Evolutionary conservation across 2,797 vertebrate species (phyloP), one percentile per base, ranked within the genome.

Genomic region (Rousettus madagascariensis): DNA sequence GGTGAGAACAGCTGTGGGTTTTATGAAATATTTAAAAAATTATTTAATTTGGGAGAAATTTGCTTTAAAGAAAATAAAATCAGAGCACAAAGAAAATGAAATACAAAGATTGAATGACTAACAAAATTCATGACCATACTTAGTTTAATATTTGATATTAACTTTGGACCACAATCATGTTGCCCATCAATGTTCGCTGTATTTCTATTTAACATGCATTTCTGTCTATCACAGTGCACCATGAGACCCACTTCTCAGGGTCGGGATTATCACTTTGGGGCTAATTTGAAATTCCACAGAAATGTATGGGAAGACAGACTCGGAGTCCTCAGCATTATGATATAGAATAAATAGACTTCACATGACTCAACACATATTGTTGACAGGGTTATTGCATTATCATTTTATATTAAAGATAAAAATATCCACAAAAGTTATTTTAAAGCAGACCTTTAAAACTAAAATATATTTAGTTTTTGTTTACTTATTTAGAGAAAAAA

Each of bases 11-110:
- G 12, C 46, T 49, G 46, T 74, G 12, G 36, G 79, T 83, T 84
- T 33, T 49, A 43, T 74, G 30, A 78, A 49, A 1, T 79, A 43
- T 87, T 77, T 77, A 80, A 65, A 90, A 68, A 46, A 33, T 75
- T 43, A 65, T 79, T 82, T 75, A 75, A 57, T 63, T 63, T 13
- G 79, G 55, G 49, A 59, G 10, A 63, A 57, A 65, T 49, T 83
- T 89, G 0, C 13, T 86, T 90, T 41, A 46, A 85, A 72, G 41
- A 82, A 74, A 88, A 75, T 71, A 19, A 93, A 75, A 85, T 94
- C 15, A 86, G 49, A 85, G 7, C n/a, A 92, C 69, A 88, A 68
- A 72, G 20, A 63, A 26, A 2, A 57, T 89, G 20, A 86, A 92
- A 87, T 41, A 15, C n/a, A 87, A 86, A 16, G 5, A 38, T 61